phyloP scores from a whole-genome alignment of 1,140 invertebrate species.

The Luehdorfia chinensis region DNA sequence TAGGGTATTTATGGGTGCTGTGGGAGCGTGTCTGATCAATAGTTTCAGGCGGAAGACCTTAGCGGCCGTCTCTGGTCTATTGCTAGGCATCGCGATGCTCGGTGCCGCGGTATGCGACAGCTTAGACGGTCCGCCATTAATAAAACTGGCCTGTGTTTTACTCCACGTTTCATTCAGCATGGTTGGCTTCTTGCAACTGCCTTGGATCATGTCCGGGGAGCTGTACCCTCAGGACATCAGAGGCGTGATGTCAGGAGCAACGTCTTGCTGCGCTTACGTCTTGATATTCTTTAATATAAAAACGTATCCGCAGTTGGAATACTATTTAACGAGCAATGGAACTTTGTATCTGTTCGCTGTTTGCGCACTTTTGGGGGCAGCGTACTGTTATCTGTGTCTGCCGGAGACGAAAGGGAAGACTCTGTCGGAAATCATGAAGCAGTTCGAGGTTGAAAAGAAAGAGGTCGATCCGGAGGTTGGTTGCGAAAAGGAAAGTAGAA shows the following conservation, averaged over 20 bases:
- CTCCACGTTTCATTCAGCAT: conserved; percentile 84
- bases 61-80: conserved; percentile 81
- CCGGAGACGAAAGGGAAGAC: conserved; percentile 90
- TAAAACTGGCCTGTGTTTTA: conserved; percentile 81
- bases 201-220: conserved; percentile 87
- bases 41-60: conserved; percentile 82
- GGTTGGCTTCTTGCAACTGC: conserved; percentile 85
- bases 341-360: conserved; percentile 87
- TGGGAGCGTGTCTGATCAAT: conserved; percentile 84
- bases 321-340: conserved; percentile 80
- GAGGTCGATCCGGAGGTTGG: conserved; percentile 54
- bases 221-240: conserved; percentile 83
- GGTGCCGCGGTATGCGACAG: conserved; percentile 77
- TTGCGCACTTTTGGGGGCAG: conserved; percentile 81
- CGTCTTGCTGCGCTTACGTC: conserved; percentile 83
- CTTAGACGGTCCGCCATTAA: conserved; percentile 68
- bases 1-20: conserved; percentile 81
- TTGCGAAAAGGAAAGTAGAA: conserved; percentile 30
- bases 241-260: conserved; percentile 82
- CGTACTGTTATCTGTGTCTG: conserved; percentile 83
- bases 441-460: conserved; percentile 76
- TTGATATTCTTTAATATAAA: conserved; percentile 85
- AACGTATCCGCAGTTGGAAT: conserved; percentile 81
- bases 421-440: conserved; percentile 86
- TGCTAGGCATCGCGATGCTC: conserved; percentile 81